Evolutionary conservation across 2,888 invertebrate genomes (phyloP), one percentile per base, ranked within the genome.

Genomic region (Orthosia incerta): DNA sequence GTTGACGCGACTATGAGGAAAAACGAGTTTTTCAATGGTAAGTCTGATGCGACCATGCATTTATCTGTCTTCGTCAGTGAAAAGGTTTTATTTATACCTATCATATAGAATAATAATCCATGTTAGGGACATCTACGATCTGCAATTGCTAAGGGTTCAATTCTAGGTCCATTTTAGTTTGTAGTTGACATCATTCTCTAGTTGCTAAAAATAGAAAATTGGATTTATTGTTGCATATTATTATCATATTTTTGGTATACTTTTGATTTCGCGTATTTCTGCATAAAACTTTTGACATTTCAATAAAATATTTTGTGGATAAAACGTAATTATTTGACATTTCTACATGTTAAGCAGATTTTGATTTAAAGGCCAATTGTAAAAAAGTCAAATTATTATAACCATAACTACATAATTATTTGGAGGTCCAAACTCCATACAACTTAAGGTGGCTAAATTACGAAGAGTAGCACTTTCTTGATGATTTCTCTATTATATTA

Each of bases 301-400:
- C 16, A 26, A 15, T 48, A 3, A 31, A 31, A 65, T 18, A 55
- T 57, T 74, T 74, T 65, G 45, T 46, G 70, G 4, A 20, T 50
- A 26, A 26, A 31, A 18, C 4, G 15, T 61, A 13, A 13, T 70
- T 50, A 18, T 20, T 50, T 20, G 11, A 13, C n/a, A 16, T 55
- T 23, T 39, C 16, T 11, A 65, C 13, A 59, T 65, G 79, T 79
- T 78, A 72, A 76, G 76, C 23, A 18, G 45, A 51, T 60, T 71
- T 3, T 55, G 7, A 31, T 31, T 63, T 48, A 18, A 26, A 64
- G 39, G 13, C 48, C 55, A n/a, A 71, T 50, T 71, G 31, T 70
- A 70, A 18, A 55, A 4, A 1, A 18, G 59, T 23, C 39, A 39
- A 23, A 45, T 45, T 53, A 26, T 60, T 66, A 66, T 48, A 48